Evolutionary conservation across 2,797 vertebrate species (phyloP), one percentile per base, ranked within the genome.

Genomic region (Trachurus trachurus): DNA sequence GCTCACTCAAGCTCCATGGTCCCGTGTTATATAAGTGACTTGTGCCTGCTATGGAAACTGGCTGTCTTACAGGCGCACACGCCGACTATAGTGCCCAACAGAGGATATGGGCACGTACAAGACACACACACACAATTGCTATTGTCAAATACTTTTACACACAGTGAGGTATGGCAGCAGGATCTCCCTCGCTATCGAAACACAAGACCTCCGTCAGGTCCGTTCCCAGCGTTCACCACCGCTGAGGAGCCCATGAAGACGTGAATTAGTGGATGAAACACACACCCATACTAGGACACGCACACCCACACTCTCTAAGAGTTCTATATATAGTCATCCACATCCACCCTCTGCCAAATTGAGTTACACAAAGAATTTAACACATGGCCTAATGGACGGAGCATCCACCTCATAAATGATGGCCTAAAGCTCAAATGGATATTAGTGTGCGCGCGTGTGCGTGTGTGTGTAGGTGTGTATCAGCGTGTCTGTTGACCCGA

Each of bases 11-110:
- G 22, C 87, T 86, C 67, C 60, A 64, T 13, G n/a, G 74, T 42
- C 70, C 71, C 0, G 6, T 59, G 72, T 91, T 88, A 91, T 79
- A 82, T 89, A 87, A 91, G 87, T 84, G 73, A 85, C 75, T 82
- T 66, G 21, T 75, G 84, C 60, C 66, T 70, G 67, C 70, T 80
- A 91, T 88, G 78, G 86, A 90, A 90, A 90, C 79, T 72, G 60
- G 29, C 84, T n/a, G 49, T 65, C 39, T 81, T 75, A 76, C 67
- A 80, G 40, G 59, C 73, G 29, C 68, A 76, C 71, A 62, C 44
- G 40, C 37, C 9, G 34, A 39, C 37, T 63, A 15, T 26, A 74
- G 58, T 29, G 7, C 21, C 66, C 54, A 57, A 44, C 42, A 19
- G 39, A 66, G 66, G 53, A 71, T 29, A 49, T 66, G 66, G 37